Conservation (phyloP, 2,113 vertebrate species). For the Chlorodrepanis virens region DNA sequence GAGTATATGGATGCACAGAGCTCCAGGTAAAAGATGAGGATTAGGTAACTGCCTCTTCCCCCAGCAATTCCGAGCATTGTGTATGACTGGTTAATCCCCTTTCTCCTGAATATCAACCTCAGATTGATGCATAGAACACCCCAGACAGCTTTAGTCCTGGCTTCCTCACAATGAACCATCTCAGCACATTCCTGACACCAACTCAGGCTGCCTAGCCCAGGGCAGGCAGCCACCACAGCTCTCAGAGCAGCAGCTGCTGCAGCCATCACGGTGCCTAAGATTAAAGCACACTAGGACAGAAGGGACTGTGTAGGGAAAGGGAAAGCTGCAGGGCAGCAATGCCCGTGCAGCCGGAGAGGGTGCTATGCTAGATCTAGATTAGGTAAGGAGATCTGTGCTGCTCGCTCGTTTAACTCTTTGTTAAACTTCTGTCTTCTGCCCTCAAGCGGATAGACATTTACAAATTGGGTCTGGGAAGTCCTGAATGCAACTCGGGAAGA, state of each 20-base stretch:
- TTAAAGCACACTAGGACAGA: not conserved
- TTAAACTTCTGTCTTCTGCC: not conserved
- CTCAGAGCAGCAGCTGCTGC: not conserved
- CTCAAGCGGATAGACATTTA: not conserved
- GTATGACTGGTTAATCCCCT: not conserved
- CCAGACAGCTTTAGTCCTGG: not conserved
- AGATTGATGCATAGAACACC: not conserved
- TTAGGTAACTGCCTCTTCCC: not conserved
- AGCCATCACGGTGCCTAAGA: not conserved
- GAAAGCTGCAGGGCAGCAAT: not conserved
- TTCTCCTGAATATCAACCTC: not conserved
- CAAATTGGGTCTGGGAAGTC: not conserved
- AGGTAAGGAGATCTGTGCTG: not conserved
- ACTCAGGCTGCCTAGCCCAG: not conserved
- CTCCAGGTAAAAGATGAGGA: not conserved
- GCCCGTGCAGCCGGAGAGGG: not conserved
- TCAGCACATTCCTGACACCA: not conserved
- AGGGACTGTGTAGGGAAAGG: not conserved
- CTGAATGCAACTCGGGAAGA: not conserved
- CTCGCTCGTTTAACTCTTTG: not conserved
- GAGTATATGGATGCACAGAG: not conserved
- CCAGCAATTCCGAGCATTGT: not conserved
- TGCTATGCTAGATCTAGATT: not conserved
- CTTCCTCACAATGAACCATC: not conserved
- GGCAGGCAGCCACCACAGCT: not conserved